Base-by-base conservation (phyloP, 2,888 invertebrate genomes). In the Caenorhabditis plicata region DNA sequence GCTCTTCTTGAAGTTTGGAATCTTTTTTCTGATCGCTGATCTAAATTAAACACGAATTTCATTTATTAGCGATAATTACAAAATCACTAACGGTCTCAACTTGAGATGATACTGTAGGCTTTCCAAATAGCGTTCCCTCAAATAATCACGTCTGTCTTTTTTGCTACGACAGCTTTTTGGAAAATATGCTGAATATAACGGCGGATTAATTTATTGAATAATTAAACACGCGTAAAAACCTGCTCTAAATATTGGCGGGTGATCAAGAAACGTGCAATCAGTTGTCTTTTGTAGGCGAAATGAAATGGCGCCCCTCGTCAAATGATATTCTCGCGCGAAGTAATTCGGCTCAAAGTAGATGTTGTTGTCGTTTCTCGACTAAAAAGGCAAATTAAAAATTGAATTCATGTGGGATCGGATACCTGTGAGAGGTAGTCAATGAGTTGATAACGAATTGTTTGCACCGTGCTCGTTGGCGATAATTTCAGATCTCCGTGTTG, bases 141-240 rank as follows among this genome's bases (percentile, higher is more conserved):
- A 23, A 19, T 52, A 58, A 8, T 33, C 9, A 8, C 20, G 27
- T 19, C 48, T 38, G 3, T 48, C 23, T 15, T 23, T 9, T 1
- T 15, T 9, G 0, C 23, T 31, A n/a, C 4, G 3, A 0, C 48
- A 52, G 15, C 8, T 2, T 3, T 7, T 2, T 7, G 58, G 58
- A 20, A 45, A 58, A 40, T 58, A 58, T 1, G 43, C 50, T 36
- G 36, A 4, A 46, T n/a, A n/a, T n/a, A 36, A n/a, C 3, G 4
- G 29, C 17, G 4, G 26, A 15, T 41, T 23, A 17, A 27, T 2
- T 15, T 17, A 15, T 41, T 3, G 4, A 25, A n/a, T 5, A 8
- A 19, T 15, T 15, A 26, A 17, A 22, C 8, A 13, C 7, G 4
- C 3, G 4, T 22, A 36, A 26, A 11, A 27, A 46, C 55, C 55